phyloP scores from a whole-genome alignment of 2,113 vertebrate genomes.

The Bos javanicus region DNA sequence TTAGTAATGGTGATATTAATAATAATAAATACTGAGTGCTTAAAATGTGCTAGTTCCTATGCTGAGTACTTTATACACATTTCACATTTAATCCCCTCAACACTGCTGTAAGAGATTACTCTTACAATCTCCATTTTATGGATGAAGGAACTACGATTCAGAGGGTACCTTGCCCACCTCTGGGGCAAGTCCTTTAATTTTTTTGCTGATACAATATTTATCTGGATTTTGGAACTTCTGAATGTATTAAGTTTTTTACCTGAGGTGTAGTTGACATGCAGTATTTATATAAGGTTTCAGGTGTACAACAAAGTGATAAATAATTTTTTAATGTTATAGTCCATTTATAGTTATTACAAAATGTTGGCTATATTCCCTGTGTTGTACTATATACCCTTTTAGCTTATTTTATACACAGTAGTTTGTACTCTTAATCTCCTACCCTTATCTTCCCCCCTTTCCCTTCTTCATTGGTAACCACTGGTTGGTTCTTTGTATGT shows the following conservation, averaged over 20 bases:
- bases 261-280: background rate
- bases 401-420: background rate
- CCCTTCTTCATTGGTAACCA: background rate
- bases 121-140: background rate
- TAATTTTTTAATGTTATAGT: background rate
- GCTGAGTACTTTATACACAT: background rate
- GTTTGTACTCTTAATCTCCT: background rate
- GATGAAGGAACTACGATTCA: background rate
- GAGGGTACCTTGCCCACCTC: background rate
- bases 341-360: background rate
- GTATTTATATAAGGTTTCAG: background rate
- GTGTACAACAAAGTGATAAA: background rate
- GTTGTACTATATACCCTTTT: background rate
- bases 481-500: background rate
- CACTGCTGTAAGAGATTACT: background rate
- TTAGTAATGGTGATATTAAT: background rate
- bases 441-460: background rate
- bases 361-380: background rate
- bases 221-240: background rate
- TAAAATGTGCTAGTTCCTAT: background rate
- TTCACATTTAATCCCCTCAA: background rate
- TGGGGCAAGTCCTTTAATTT: background rate
- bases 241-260: background rate
- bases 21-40: background rate
- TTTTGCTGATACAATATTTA: background rate